Base-by-base conservation (phyloP, 1,140 invertebrate genomes). In the Notospermus geniculatus region DNA sequence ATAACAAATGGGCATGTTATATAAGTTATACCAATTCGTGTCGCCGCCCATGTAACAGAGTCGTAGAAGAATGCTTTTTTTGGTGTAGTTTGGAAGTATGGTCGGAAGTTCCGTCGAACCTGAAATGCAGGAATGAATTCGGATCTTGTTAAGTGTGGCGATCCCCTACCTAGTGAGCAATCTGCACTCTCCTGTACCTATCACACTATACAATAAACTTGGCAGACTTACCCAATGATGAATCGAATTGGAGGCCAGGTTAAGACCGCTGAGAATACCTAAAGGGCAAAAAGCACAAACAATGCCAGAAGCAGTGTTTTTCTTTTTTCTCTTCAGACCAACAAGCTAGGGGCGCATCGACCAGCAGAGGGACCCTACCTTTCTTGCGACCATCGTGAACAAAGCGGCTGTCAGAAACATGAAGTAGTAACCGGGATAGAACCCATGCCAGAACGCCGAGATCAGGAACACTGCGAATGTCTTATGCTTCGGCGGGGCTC, bases 361-460 rank as follows among this genome's bases (percentile, higher is more conserved):
- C 4, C 25, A 52, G 19, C n/a, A 22, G n/a, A 19, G 19, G n/a
- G n/a, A 43, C 65, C 71, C 63, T 65, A 77, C 74, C 64, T 65
- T 43, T 84, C 95, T 86, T 28, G 91, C 88, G 22, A 90, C 89
- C 55, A 90, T 83, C 1, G 94, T 96, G 72, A 95, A 90, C 1
- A 98, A 70, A 0, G 92, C 92, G 15, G 90, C 93, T 28, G 87
- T 89, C 28, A 91, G 85, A 81, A 99, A 99, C 0, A 93, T 95
- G 39, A 98, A 75, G 79, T 98, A 99, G 83, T 99, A 99, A 15
- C 96, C 95, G 5, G 94, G 93, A 83, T 96, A 94, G 79, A 96
- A 97, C 59, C 83, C 96, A 83, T 98, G 96, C 96, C 96, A 98
- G 23, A 97, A 75, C 19, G 94, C 93, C 27, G 92, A 95, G 39